Evolutionary conservation across 2,113 vertebrate genomes (phyloP), one percentile per base, ranked within the genome.

Genomic region (Serinus canaria): DNA sequence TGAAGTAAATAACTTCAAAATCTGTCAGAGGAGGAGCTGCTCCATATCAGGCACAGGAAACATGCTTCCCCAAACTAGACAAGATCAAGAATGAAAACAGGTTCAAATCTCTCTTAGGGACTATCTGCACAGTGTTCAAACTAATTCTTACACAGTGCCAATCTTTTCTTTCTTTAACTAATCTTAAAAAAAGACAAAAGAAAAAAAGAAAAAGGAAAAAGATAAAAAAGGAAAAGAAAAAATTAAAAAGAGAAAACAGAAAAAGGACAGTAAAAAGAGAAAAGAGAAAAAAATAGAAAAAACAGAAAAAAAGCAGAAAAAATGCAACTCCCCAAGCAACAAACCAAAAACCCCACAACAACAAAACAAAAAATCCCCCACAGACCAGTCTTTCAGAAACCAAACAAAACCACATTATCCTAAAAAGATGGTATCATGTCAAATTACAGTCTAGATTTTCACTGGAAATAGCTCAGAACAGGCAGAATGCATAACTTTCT

Each of bases 391-490:
- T 90, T 91, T 94, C 41, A 94, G 35, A 30, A 89, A 87, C 24
- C 19, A 64, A 64, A 92, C n/a, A 94, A 92, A 92, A 64, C 24
- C 56, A 47, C 52, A 73, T 68, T 87, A 63, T 89, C 52, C 73
- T 62, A 41, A 50, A 77, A 84, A 30, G n/a, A 94, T 19, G n/a
- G n/a, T 92, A 73, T 46, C 44, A 64, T 31, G 66, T 94, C 77
- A 91, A 94, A 55, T 56, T 92, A 4, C 75, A 88, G 33, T 88
- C 62, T 79, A 77, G 35, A 85, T 55, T 94, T 80, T 92, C 27
- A 67, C 1, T 83, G 49, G 74, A 89, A 89, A 82, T 63, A 67
- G 24, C 55, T 90, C 0, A 6, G 37, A 74, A 59, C n/a, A 63
- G 43, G 44, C 64, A 94, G 79, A 88, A 93, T 59, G 50, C 59